These are phyloP conservation scores for Xenotilapia caudafasciata DNA, from an alignment of 2,113 vertebrate species.

Conservation along the genomic window DNA sequence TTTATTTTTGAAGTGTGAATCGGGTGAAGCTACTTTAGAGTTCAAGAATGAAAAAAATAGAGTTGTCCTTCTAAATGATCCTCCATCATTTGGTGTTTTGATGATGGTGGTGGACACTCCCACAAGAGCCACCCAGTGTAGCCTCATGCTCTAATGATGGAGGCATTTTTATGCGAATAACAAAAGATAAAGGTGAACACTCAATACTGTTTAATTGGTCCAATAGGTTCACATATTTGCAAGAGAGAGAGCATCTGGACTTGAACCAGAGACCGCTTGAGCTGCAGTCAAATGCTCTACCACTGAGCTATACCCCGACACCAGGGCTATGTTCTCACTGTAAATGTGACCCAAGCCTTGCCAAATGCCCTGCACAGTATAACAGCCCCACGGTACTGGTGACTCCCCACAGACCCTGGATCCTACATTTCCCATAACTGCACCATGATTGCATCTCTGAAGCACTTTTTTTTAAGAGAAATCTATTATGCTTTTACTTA, in stretches of 20 bases:
- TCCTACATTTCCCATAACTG: not conserved
- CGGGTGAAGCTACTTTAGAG: not conserved
- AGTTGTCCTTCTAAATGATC: not conserved
- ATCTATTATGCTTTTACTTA: not conserved
- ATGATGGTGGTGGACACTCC: not conserved
- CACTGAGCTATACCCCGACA: slow-evolving; percentile 79
- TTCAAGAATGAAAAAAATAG: not conserved
- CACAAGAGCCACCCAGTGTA: rapidly evolving
- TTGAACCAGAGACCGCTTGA: slow-evolving; percentile 82
- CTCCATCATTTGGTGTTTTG: not conserved
- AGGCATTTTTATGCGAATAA: not conserved
- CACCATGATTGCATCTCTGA: not conserved
- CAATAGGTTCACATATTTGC: not conserved
- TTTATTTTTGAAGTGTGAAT: not conserved
- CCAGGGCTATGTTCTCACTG: rapidly evolving
- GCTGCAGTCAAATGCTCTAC: slow-evolving; percentile 84
- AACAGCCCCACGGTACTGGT: not conserved
- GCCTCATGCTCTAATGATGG: not conserved
- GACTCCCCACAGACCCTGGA: not conserved
- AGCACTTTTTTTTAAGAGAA: not conserved
- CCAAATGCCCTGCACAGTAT: not conserved
- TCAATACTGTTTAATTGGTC: not conserved
- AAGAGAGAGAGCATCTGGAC: slow-evolving; percentile 73
- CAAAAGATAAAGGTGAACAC: not conserved
- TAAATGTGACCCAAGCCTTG: not conserved